These are phyloP conservation scores for Oreohelix idahoensis DNA, from an alignment of 1,140 invertebrate species.

Conservation along the genomic window DNA sequence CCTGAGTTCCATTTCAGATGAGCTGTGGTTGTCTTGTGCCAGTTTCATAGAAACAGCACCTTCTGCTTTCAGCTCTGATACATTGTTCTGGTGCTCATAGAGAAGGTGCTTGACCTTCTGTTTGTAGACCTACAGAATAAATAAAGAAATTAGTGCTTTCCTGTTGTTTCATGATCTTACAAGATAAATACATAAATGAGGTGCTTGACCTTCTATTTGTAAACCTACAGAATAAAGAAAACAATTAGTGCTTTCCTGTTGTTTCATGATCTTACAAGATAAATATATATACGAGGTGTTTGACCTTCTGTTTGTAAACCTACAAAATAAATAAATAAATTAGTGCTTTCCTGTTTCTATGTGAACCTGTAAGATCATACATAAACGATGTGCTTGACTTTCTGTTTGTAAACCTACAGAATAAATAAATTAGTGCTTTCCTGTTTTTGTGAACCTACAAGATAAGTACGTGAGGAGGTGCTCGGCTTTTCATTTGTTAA, in stretches of 20 bases:
- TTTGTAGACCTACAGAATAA: constrained; percentile 80
- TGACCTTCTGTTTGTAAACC: constrained; percentile 91
- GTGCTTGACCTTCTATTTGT: constrained; percentile 94
- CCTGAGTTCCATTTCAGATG: constrained; percentile 83
- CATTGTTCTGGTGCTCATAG: constrained; percentile 90
- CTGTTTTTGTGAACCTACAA: too few relatives aligned
- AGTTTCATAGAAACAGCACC: constrained; percentile 83
- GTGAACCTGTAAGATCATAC: too few relatives aligned
- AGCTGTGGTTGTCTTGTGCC: constrained; percentile 81
- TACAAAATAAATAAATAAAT: too few relatives aligned
- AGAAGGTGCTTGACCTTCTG: constrained; percentile 94
- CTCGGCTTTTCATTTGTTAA: constrained; percentile 93
- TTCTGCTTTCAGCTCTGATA: constrained; percentile 84
- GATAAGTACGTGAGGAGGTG: constrained; percentile 91
- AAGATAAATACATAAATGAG: constrained; percentile 92
- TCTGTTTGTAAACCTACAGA: constrained; percentile 85
- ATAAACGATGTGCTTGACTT: constrained; percentile 92
- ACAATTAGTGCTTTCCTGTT: too few relatives aligned
- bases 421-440: too few relatives aligned
- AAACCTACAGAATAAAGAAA: constrained; percentile 75
- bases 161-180: too few relatives aligned
- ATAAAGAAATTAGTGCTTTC: too few relatives aligned
- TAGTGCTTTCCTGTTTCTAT: too few relatives aligned
- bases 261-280: too few relatives aligned
- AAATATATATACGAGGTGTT: constrained; percentile 92